Percentiles rank a stretch among this genome's conserved stretches.
Conservation (phyloP, 1,140 invertebrate genomes). For the Pantala flavescens region DNA sequence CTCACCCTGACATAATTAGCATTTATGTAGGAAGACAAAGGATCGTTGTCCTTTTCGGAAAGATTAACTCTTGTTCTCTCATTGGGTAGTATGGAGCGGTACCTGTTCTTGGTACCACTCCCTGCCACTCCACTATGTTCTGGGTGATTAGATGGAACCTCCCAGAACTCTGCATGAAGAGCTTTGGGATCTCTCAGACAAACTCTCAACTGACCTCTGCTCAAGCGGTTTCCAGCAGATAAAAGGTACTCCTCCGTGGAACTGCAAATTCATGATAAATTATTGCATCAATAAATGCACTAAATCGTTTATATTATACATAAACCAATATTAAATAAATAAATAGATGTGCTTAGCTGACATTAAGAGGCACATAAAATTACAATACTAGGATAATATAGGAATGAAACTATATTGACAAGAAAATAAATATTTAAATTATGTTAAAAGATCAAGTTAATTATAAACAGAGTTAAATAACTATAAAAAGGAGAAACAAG, state of each 20-base stretch:
- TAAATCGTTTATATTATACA: no score
- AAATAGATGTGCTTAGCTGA: no score
- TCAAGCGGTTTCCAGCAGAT: conserved; percentile 49
- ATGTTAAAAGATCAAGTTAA: no score
- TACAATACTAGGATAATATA: no score
- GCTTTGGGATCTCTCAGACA: conserved; percentile 40
- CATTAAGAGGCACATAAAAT: no score
- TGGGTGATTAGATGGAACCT: conserved; percentile 80
- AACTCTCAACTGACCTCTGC: conserved; percentile 59
- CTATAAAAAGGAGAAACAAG: no score
- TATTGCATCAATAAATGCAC: no score
- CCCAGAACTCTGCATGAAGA: conserved; percentile 85
- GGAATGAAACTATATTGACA: no score
- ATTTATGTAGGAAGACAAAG: conserved; percentile 61
- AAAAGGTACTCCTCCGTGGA: conserved; percentile 52
- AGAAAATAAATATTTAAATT: no score
- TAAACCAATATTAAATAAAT: no score
- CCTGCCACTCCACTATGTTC: conserved; percentile 78
- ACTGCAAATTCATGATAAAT: conserved; percentile 31
- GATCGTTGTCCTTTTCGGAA: conserved; percentile 39
- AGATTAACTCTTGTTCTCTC: conserved; percentile 59
- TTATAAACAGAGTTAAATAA: no score
- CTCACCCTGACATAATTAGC: conserved; percentile 76
- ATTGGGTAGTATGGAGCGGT: conserved; percentile 79
- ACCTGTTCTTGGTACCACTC: conserved; percentile 82